Evolutionary conservation across 2,113 vertebrate species (phyloP).

Genomic region (Megaleporinus macrocephalus): DNA sequence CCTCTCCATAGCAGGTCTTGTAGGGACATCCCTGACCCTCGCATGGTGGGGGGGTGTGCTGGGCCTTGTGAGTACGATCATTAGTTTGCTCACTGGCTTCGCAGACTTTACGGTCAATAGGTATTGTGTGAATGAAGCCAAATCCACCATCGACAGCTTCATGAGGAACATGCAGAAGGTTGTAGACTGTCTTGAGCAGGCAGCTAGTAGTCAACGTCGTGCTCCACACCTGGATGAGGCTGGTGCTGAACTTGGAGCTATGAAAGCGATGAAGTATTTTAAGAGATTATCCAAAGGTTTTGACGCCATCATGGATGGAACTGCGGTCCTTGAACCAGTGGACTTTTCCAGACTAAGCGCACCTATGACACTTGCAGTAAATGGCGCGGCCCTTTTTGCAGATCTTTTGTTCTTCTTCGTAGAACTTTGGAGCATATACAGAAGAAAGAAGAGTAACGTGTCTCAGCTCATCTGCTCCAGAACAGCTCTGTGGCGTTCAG

Average conservation of each 20-base stretch:
- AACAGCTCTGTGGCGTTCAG: conserved; percentile 43
- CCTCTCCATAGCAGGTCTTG: conserved; percentile 53
- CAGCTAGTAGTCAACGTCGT: background rate
- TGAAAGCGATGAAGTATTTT: background rate
- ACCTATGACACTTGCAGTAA: background rate
- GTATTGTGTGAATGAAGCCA: background rate
- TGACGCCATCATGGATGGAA: background rate
- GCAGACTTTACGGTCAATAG: no score
- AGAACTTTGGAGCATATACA: conserved; percentile 51
- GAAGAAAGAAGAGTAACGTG: conserved; percentile 48
- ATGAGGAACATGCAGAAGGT: background rate
- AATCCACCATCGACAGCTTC: background rate
- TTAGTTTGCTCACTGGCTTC: no score
- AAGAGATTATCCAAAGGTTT: conserved; percentile 2
- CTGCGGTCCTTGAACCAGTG: conserved; percentile 11
- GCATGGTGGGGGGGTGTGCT: conserved; percentile 44
- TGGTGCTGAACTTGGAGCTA: no score
- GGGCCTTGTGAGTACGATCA: conserved; percentile 43
- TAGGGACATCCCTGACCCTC: conserved; percentile 50
- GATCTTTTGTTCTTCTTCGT: conserved; percentile 57
- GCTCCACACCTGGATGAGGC: conserved; percentile 14
- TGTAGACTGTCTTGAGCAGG: background rate
- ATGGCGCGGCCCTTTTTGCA: conserved; percentile 52
- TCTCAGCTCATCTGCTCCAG: conserved; percentile 53
- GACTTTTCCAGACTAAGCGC: no score